Evolutionary conservation across 2,113 vertebrate species (phyloP), one percentile per base, ranked within the genome.

Genomic region (Rhipidura dahli): DNA sequence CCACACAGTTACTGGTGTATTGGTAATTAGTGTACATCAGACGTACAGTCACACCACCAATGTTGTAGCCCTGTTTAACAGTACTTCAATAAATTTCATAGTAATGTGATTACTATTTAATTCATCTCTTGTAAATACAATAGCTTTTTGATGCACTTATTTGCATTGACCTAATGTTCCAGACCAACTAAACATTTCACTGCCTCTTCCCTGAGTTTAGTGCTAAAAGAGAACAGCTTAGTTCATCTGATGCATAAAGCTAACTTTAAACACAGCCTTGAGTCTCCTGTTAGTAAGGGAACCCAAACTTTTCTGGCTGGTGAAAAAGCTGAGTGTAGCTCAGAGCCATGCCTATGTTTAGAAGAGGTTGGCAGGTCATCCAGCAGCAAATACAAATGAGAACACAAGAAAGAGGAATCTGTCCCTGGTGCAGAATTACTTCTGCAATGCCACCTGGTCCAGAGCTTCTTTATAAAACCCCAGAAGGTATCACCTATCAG

Each of bases 361-460:
- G 87, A 70, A 90, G 85, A 66, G 71, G 53, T 28, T 85, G 51
- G 28, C 49, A 56, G 85, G 83, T 92, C 71, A 90, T 63, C 33
- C 79, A 89, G 68, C 79, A 92, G 47, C 72, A 92, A 77, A 90
- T 33, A 44, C 0, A 15, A 26, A 87, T 19, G 31, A 92, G 28
- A 35, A 17, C 6, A 44, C 13, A 6, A 69, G 63, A 59, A 82
- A 59, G 9, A 21, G 47, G 45, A 85, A 47, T 40, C 65, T 79
- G 50, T 94, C 65, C n/a, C 50, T 47, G 5, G 26, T 59, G 47
- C 2, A 0, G 87, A 87, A 94, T 93, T 95, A 76, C 24, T 91
- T 91, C 89, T 94, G 77, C 89, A 83, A 77, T 50, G 66, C 77
- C 89, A 93, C 73, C n/a, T 79, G 77, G 30, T 82, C 69, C 72